These are phyloP conservation scores for Formica selysi DNA, from an alignment of 1,140 invertebrate species.

Conservation along the genomic window DNA sequence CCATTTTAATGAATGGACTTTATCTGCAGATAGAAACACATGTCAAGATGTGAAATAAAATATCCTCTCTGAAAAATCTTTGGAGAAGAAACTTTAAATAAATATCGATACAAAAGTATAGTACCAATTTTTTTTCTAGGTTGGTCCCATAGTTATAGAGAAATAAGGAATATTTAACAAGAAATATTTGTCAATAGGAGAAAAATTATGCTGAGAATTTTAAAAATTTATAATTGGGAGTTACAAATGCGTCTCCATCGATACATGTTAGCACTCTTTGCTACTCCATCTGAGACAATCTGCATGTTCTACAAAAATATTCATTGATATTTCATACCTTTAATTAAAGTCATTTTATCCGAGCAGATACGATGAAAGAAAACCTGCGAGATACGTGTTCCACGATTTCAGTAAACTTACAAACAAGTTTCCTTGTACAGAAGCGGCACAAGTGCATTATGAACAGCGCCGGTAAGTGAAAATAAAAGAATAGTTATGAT, in stretches of 20 bases:
- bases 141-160: not conserved
- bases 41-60: not conserved
- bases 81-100: not conserved
- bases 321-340: not conserved
- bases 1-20: not conserved
- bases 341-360: not conserved
- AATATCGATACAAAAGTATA: not conserved
- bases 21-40: constrained; percentile 15
- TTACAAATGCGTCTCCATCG: not conserved
- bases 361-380: not conserved
- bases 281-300: not conserved
- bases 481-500: not conserved
- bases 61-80: not conserved
- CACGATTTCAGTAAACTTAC: constrained; percentile 1
- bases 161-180: not conserved
- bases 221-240: not conserved
- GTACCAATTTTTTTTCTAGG: not conserved
- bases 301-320: not conserved
- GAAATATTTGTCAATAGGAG: not conserved
- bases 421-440: constrained; percentile 24
- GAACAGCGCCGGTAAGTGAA: not conserved
- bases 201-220: constrained; percentile 1
- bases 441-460: not conserved
- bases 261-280: not conserved
- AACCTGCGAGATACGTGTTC: not conserved